Evolutionary conservation across 1,140 invertebrate species (phyloP).

Genomic region (Parasteatoda tepidariorum): DNA sequence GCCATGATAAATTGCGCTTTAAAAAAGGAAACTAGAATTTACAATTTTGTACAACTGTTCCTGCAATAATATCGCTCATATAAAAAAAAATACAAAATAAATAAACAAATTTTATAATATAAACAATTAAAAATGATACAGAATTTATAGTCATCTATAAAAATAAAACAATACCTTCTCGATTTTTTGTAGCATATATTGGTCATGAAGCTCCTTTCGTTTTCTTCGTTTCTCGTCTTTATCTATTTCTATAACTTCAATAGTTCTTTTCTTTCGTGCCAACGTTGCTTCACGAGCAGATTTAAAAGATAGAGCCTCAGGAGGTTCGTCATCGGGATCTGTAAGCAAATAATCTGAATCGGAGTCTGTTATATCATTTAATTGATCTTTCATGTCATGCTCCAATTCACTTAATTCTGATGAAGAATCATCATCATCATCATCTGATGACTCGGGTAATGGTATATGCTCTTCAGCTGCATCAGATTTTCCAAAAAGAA

Average conservation of each 20-base stretch:
- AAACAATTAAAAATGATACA: background rate
- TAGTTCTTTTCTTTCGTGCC: background rate
- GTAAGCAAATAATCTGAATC: too few species aligned
- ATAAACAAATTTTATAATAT: background rate
- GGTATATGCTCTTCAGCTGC: background rate
- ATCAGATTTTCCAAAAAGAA: too few species aligned
- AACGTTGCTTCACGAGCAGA: background rate
- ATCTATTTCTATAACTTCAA: constrained; percentile 6
- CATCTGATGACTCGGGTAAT: constrained; percentile 15
- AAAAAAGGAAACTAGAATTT: too few species aligned
- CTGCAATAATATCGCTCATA: too few species aligned
- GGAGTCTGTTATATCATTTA: background rate
- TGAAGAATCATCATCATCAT: background rate
- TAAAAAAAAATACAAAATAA: too few species aligned
- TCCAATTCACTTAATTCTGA: constrained; percentile 6
- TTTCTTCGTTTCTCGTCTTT: constrained; percentile 6
- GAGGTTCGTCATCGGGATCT: too few species aligned
- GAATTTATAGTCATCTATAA: background rate
- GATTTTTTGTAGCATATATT: background rate
- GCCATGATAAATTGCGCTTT: too few species aligned
- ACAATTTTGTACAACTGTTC: too few species aligned
- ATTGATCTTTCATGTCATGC: constrained; percentile 15
- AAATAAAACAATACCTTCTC: constrained; percentile 7
- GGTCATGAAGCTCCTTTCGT: constrained; percentile 10
- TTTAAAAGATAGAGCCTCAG: background rate